These are phyloP conservation scores for Elephantulus edwardii DNA, from an alignment of 2,113 vertebrate genomes.

Conservation along the genomic window DNA sequence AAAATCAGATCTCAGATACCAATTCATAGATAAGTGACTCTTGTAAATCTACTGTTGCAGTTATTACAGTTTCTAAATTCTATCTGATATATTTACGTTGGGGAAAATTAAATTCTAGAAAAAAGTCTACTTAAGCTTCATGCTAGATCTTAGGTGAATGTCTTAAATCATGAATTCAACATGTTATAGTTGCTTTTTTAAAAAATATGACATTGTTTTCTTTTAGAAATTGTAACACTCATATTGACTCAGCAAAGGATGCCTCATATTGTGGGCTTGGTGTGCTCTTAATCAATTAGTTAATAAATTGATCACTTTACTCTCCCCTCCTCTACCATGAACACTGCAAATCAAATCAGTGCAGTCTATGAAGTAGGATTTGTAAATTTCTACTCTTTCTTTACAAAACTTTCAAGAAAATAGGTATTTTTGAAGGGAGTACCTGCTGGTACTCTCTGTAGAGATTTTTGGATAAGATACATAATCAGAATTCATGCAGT, in stretches of 20 bases:
- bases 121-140: not conserved
- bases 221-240: not conserved
- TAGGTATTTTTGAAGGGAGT: not conserved
- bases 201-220: not conserved
- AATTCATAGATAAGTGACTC: not conserved
- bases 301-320: not conserved
- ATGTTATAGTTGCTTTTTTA: not conserved
- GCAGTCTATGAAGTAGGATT: not conserved
- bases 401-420: not conserved
- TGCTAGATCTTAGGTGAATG: not conserved
- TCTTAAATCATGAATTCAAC: not conserved
- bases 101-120: not conserved
- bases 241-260: not conserved
- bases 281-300: constrained; percentile 2
- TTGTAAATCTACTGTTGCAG: not conserved
- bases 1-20: not conserved
- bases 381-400: not conserved
- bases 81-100: not conserved
- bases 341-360: not conserved
- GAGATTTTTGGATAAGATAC: not conserved
- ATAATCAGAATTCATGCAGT: not conserved
- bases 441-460: not conserved
- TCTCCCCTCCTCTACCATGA: not conserved
- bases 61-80: not conserved
- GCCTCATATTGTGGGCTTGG: not conserved